phyloP scores from a whole-genome alignment of 2,797 vertebrate species.

The Silurus aristotelis region DNA sequence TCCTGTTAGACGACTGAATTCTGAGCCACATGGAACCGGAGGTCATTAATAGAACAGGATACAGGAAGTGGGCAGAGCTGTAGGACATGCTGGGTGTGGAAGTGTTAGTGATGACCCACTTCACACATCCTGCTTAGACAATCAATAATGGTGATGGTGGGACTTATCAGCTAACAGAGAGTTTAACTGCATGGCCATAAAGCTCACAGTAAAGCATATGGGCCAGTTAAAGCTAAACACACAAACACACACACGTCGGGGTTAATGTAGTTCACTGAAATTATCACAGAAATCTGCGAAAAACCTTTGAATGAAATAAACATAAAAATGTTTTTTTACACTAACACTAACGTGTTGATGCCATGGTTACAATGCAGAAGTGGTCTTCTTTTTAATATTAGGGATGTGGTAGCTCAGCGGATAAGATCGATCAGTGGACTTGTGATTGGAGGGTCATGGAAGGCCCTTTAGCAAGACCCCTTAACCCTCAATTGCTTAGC shows the following conservation, averaged over 20 bases:
- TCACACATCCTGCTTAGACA: slow-evolving; percentile 30
- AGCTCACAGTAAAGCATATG: slow-evolving; percentile 11
- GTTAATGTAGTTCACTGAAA: too few species aligned
- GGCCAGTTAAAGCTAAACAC: slow-evolving; percentile 1
- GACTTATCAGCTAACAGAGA: slow-evolving; percentile 2
- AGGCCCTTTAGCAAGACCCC: too few species aligned
- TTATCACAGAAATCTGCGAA: too few species aligned
- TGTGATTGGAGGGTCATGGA: too few species aligned
- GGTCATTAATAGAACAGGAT: slow-evolving; percentile 41
- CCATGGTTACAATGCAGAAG: too few species aligned
- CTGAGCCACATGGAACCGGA: slow-evolving; percentile 20
- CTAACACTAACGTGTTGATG: too few species aligned
- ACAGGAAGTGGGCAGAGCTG: slow-evolving; percentile 46
- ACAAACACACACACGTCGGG: neutral
- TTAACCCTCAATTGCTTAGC: too few species aligned
- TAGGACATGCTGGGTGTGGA: slow-evolving; percentile 30
- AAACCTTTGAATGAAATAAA: too few species aligned
- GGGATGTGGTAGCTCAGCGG: too few species aligned
- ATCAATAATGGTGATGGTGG: slow-evolving; percentile 22
- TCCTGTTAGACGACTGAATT: slow-evolving; percentile 12
- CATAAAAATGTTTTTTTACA: too few species aligned
- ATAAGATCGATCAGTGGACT: too few species aligned
- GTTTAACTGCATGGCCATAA: slow-evolving; percentile 28
- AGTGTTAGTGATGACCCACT: slow-evolving; percentile 39
- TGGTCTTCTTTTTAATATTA: too few species aligned